Base-by-base conservation (phyloP, 1,140 invertebrate genomes). In the Drosophila sechellia region DNA sequence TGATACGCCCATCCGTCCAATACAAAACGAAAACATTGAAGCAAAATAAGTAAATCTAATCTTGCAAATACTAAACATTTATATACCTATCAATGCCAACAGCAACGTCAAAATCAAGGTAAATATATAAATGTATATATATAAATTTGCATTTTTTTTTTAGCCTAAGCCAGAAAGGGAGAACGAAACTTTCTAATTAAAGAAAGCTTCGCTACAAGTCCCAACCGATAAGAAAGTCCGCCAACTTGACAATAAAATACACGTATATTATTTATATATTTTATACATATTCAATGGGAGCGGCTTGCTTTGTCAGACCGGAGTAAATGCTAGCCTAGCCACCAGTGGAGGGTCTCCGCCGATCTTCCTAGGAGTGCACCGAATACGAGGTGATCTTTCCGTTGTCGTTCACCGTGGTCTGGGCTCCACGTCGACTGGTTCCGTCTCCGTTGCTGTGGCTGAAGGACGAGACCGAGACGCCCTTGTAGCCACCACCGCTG, bases 371-470 rank as follows among this genome's bases (percentile, higher is more conserved):
- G 35, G 90, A 92, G 58, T 92, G 79, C 20, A 95, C 94, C 31
- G 93, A 94, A 72, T 95, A 95, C 58, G 93, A 93, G 34, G 94
- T 94, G 49, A 96, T 92, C 79, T 94, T 94, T 79, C 96, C 96
- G 77, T 96, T 95, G 69, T 96, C 94, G 75, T 96, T 96, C 48
- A 96, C 93, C 3, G 94, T 94, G 8, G 95, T 95, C 39, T 94
- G 93, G 1, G 95, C 94, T 20, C 93, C 90, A 63, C 95, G 94
- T 46, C 92, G 93, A 17, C 90, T 93, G 40, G 91, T 87, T 22
- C 93, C 92, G 57, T 95, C 93, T 22, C 96, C 95, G 79, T 95
- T 93, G 1, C 93, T 93, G 1, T 93, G 93, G 46, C 94, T 94
- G 34, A 93, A 94, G 11, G 95, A 95, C 1, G 94, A 95, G n/a